Conservation (phyloP, 2,888 invertebrate genomes). For the Apotomis capreana region DNA sequence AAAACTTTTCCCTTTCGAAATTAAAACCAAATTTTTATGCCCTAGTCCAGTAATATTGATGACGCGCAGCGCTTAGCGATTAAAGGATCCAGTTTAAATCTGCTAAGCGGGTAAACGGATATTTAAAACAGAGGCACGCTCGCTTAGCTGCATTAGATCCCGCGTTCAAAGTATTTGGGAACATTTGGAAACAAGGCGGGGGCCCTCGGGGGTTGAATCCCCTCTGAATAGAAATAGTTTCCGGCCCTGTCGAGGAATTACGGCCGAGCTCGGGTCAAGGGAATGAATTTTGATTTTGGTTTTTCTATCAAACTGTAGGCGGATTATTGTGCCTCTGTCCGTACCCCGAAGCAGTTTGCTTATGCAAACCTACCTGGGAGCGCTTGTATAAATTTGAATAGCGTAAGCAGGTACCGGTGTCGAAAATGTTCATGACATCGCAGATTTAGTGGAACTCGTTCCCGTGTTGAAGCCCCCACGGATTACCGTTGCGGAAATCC, state of each 20-base stretch:
- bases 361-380: slow-evolving; percentile 63
- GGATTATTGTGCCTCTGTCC: slow-evolving; percentile 65
- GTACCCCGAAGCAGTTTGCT: slow-evolving; percentile 57
- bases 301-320: slow-evolving; percentile 64
- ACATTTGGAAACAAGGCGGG: slow-evolving; percentile 60
- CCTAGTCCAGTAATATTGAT: neutral
- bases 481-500: slow-evolving; percentile 41
- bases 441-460: slow-evolving; percentile 37
- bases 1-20: slow-evolving; percentile 43
- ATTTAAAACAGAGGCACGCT: slow-evolving; percentile 32
- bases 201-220: slow-evolving; percentile 65
- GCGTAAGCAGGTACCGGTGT: slow-evolving; percentile 54
- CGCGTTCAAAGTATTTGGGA: slow-evolving; percentile 60
- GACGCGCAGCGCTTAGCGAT: slow-evolving; percentile 52
- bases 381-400: slow-evolving; percentile 67
- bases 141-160: slow-evolving; percentile 39
- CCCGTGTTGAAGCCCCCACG: slow-evolving; percentile 28
- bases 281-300: slow-evolving; percentile 79
- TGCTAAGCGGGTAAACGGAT: slow-evolving; percentile 41
- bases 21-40: slow-evolving; percentile 12
- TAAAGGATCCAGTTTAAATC: slow-evolving; percentile 65
- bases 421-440: slow-evolving; percentile 41
- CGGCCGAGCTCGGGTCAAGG: slow-evolving; percentile 67
- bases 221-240: slow-evolving; percentile 78
- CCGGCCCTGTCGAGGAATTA: slow-evolving; percentile 67